Conservation (phyloP, 2,888 invertebrate genomes). For the Drosophila multiciliata region DNA sequence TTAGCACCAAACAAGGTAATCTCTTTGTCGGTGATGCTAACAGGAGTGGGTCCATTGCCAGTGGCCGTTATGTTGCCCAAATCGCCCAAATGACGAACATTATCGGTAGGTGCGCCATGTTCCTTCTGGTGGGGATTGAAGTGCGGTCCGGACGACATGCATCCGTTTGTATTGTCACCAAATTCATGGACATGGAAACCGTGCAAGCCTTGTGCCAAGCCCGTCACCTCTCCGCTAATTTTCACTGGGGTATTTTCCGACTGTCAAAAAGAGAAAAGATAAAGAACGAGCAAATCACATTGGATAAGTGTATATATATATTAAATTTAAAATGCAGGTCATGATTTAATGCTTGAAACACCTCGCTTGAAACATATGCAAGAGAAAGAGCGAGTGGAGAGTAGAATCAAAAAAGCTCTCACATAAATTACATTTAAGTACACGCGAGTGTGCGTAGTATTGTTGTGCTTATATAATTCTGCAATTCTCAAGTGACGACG, state of each 20-base stretch:
- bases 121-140: slow-evolving; percentile 93
- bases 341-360: not conserved
- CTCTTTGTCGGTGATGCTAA: slow-evolving; percentile 87
- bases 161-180: slow-evolving; percentile 97
- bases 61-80: slow-evolving; percentile 94
- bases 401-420: not conserved
- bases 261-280: slow-evolving; percentile 73
- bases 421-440: not conserved
- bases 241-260: slow-evolving; percentile 88
- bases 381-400: not conserved
- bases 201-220: slow-evolving; percentile 90
- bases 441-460: slow-evolving; percentile 7
- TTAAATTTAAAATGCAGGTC: not conserved
- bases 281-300: slow-evolving; percentile 26
- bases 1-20: slow-evolving; percentile 90
- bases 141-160: slow-evolving; percentile 97
- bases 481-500: slow-evolving; percentile 54
- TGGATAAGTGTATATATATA: slow-evolving; percentile 22
- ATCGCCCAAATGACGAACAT: slow-evolving; percentile 94
- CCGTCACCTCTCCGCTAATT: slow-evolving; percentile 93
- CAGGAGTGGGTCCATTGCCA: slow-evolving; percentile 87
- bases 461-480: slow-evolving; percentile 66
- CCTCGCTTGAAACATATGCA: not conserved
- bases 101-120: slow-evolving; percentile 92
- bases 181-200: slow-evolving; percentile 97